Evolutionary conservation across 2,888 invertebrate species (phyloP), one percentile per base, ranked within the genome.

Genomic region (Pristionchus fissidentatus): DNA sequence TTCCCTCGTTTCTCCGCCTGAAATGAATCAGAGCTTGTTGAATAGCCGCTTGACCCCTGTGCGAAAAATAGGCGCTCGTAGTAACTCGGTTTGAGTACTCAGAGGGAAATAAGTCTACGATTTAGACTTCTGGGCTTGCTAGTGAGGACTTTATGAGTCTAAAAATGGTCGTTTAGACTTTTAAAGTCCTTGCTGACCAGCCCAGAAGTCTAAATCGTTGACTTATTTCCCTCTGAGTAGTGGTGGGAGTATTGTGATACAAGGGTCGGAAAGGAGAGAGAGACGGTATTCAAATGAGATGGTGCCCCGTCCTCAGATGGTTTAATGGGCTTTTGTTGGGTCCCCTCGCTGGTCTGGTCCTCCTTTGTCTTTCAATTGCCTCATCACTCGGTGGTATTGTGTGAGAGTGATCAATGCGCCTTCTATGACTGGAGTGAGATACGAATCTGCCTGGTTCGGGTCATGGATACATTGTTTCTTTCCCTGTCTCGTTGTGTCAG

Each of bases 231-330:
- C n/a, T n/a, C n/a, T n/a, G n/a, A n/a, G n/a, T n/a, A n/a, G n/a
- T n/a, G n/a, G n/a, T n/a, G n/a, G n/a, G n/a, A n/a, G n/a, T n/a
- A n/a, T n/a, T n/a, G n/a, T n/a, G n/a, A n/a, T n/a, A n/a, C n/a
- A n/a, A n/a, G n/a, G n/a, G n/a, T n/a, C n/a, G n/a, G n/a, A n/a
- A n/a, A n/a, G n/a, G n/a, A n/a, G n/a, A n/a, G n/a, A n/a, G n/a
- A n/a, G n/a, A 70, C 70, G 41, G 70, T 70, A 70, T 70, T 70
- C 70, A 70, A 70, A 70, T 70, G 70, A 8, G 41, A 41, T 70
- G 70, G 41, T 35, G 19, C 70, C 4, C 43, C 26, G 19, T 19
- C 43, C 70, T 70, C 38, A 70, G 70, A 70, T 70, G 70, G 41
- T 38, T 70, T 70, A 70, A 70, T 70, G 70, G n/a, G 70, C 38